Percentiles rank a stretch among this genome's conserved stretches.
These are phyloP conservation scores for Margaritifera margaritifera DNA, from an alignment of 2,888 invertebrate species.

Conservation along the genomic window DNA sequence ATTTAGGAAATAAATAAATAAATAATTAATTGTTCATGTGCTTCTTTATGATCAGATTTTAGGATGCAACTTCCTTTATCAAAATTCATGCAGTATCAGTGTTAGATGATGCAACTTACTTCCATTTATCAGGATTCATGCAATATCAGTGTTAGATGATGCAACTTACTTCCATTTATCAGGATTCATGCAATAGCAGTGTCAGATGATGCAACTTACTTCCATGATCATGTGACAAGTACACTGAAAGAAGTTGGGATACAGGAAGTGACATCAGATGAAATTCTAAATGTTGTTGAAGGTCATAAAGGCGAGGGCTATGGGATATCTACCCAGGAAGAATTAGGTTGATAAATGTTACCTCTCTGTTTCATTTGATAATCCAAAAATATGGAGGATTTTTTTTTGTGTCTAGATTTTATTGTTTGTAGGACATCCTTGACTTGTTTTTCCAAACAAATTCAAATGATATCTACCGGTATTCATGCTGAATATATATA, in stretches of 20 bases:
- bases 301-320: constrained; percentile 67
- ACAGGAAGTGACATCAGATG: constrained; percentile 38
- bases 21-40: no score
- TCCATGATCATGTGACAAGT: constrained; percentile 56
- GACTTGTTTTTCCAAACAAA: background rate
- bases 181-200: constrained; percentile 66
- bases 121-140: constrained; percentile 62
- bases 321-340: constrained; percentile 61
- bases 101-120: constrained; percentile 54
- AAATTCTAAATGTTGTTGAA: constrained; percentile 62
- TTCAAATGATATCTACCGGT: background rate
- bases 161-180: constrained; percentile 50
- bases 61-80: constrained; percentile 6
- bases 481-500: background rate
- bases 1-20: no score
- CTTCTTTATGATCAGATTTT: background rate
- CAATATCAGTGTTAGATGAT: constrained; percentile 59
- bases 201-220: constrained; percentile 54
- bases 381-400: no score
- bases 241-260: constrained; percentile 50
- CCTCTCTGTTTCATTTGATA: no score
- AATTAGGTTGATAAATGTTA: constrained; percentile 46
- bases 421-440: background rate
- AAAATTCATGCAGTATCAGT: constrained; percentile 65
- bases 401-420: no score